Base-by-base conservation (phyloP, 2,888 invertebrate species). In the Folsomia manolachei region DNA sequence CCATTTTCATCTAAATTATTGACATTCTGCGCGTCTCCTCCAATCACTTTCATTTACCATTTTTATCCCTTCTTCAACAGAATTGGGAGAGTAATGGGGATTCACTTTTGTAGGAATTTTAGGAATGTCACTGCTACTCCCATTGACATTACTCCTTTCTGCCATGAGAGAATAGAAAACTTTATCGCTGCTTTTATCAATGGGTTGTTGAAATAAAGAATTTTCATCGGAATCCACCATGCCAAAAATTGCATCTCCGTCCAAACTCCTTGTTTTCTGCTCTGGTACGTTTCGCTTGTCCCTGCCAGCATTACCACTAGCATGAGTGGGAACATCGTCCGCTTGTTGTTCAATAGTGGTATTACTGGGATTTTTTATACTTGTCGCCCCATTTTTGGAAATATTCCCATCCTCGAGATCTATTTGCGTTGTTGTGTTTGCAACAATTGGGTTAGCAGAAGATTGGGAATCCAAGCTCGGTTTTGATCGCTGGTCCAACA, bases 341-440 rank as follows among this genome's bases (percentile, higher is more conserved):
- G n/a, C n/a, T n/a, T n/a, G n/a, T n/a, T n/a, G n/a, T n/a, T n/a
- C n/a, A 19, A 27, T 64, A 27, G 63, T 63, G 52, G 67, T 70
- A 70, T 62, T 60, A 27, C 73, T 73, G n/a, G 70, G 61, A n/a
- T 63, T 65, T 70, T 53, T 67, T 73, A 70, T 63, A 27, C 19
- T 65, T 63, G 27, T 60, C 51, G 19, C 25, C 19, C 51, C 39
- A 25, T 14, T 9, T 23, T 25, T 63, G 24, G 14, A 11, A 19
- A 14, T 25, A 63, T 14, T 7, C 9, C 19, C 18, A 14, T 14
- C 21, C 18, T 7, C 51, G 2, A 24, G 11, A 19, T 11, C 52
- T 26, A 27, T 26, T 2, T 52, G 39, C n/a, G 39, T 14, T 19
- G 27, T 63, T 67, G 27, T 27, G 25, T 52, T 51, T 27, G 39